Base-by-base conservation (phyloP, 2,888 invertebrate species). In the Dolichomitus sp. region DNA sequence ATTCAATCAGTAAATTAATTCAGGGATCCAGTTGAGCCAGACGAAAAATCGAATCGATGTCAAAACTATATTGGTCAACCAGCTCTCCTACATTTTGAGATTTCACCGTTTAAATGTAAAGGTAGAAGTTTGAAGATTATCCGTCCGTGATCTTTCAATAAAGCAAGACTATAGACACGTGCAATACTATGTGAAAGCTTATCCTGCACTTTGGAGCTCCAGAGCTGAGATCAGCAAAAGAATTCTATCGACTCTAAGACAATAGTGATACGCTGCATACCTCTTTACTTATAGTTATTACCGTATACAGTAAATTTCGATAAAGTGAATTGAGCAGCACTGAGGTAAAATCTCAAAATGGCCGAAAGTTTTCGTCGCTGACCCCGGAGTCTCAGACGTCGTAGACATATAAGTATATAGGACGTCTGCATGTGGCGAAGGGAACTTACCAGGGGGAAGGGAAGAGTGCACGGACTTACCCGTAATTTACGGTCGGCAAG, bases 401-500 rank as follows among this genome's bases (percentile, higher is more conserved):
- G 27, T 42, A 57, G 54, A 75, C 48, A 54, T 37, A 42, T 80
- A 74, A 52, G 63, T 52, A 52, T 52, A 52, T 23, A 37, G 52
- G 27, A 54, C 54, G 50, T 63, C 52, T 37, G 70, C 73, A 69
- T 50, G 69, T 77, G 68, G 68, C 81, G 73, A 69, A 54, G 45
- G 52, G 61, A 73, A 73, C 61, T 83, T 68, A 37, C 40, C 72
- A 68, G 68, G 52, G 83, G 59, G 83, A 87, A 84, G 78, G 72
- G 76, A 83, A 79, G 81, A 84, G 82, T 79, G 79, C 48, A 65
- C 72, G 80, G 69, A 83, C 85, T 89, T 84, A 82, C 83, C 85
- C 54, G 87, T 89, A 88, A 91, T 91, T 92, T 90, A 91, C 88
- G 85, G 82, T 83, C 82, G 70, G 81, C 84, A 84, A 88, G 86